Conservation (phyloP, 1,140 invertebrate species). For the Leptinotarsa undecemlineata region DNA sequence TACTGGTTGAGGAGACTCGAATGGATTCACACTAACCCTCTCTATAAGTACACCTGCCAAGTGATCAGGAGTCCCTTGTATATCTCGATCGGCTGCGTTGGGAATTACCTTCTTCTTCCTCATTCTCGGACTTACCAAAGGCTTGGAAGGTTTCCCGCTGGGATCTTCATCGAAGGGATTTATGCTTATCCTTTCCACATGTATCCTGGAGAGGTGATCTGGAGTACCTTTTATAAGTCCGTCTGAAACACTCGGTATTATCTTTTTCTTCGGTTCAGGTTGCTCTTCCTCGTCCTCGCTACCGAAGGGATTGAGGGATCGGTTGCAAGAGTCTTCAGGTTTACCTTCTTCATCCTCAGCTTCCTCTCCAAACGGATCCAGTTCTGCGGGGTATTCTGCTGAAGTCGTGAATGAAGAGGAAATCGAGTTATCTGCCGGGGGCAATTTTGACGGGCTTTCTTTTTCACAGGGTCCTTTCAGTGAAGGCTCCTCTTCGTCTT, state of each 20-base stretch:
- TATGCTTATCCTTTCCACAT: slow-evolving; percentile 32
- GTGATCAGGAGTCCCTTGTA: neutral
- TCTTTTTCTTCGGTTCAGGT: slow-evolving; percentile 31
- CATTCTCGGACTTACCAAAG: slow-evolving; percentile 24
- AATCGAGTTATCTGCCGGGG: neutral
- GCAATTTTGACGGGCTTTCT: neutral
- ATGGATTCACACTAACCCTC: slow-evolving; percentile 58
- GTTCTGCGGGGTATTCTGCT: slow-evolving; percentile 69
- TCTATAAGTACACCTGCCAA: slow-evolving; percentile 19
- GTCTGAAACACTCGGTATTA: slow-evolving; percentile 18
- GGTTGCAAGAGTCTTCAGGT: slow-evolving; percentile 7
- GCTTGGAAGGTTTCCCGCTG: slow-evolving; percentile 27
- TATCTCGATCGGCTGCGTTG: neutral
- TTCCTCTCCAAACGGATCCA: slow-evolving; percentile 81
- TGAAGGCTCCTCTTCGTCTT: neutral
- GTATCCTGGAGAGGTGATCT: neutral
- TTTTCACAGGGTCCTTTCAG: neutral
- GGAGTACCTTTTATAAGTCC: slow-evolving; percentile 15
- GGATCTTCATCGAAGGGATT: slow-evolving; percentile 14
- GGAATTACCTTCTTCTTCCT: slow-evolving; percentile 7
- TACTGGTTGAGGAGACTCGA: slow-evolving; percentile 56
- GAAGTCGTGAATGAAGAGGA: neutral
- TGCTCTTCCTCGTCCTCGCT: slow-evolving; percentile 37
- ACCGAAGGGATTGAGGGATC: slow-evolving; percentile 67
- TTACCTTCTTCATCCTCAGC: slow-evolving; percentile 50